Percentiles rank a stretch among this genome's conserved stretches.
Evolutionary conservation across 1,140 invertebrate genomes (phyloP).

Genomic region (Lethrus apterus): DNA sequence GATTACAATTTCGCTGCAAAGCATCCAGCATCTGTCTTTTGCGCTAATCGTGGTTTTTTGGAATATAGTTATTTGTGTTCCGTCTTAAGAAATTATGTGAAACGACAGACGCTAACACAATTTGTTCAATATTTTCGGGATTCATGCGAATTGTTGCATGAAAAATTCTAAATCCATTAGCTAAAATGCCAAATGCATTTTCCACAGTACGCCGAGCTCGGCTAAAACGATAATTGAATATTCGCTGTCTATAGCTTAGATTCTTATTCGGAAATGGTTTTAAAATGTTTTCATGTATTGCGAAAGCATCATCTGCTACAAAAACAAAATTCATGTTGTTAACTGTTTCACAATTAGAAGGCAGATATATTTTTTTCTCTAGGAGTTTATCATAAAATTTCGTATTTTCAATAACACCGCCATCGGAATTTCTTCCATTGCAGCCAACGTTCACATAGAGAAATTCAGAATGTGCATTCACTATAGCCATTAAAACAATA

Average conservation of each 20-base stretch:
- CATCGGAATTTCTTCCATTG: slow-evolving; percentile 35
- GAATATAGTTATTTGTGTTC: not conserved
- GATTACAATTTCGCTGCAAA: no score
- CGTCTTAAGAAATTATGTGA: slow-evolving; percentile 22
- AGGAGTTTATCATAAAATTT: slow-evolving; percentile 20
- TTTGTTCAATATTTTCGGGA: slow-evolving; percentile 24
- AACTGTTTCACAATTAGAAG: not conserved
- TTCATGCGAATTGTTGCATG: slow-evolving; percentile 29
- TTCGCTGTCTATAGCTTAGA: slow-evolving; percentile 32
- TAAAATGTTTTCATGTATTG: slow-evolving; percentile 32
- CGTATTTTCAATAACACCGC: slow-evolving; percentile 29
- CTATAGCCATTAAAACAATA: slow-evolving; percentile 35
- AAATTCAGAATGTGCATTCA: slow-evolving; percentile 38
- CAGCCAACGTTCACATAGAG: slow-evolving; percentile 36
- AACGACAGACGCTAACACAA: slow-evolving; percentile 27
- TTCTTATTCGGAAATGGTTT: slow-evolving; percentile 27
- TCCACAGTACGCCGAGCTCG: slow-evolving; percentile 36
- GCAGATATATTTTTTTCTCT: slow-evolving; percentile 11
- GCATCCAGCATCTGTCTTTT: no score
- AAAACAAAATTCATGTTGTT: slow-evolving; percentile 26
- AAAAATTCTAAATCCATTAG: slow-evolving; percentile 35
- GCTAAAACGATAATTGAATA: slow-evolving; percentile 44
- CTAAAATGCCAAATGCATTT: slow-evolving; percentile 43
- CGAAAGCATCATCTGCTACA: slow-evolving; percentile 39
- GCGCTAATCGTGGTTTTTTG: no score